These are phyloP conservation scores for Coecobrya sp. DNA, from an alignment of 2,888 invertebrate species.

Conservation along the genomic window DNA sequence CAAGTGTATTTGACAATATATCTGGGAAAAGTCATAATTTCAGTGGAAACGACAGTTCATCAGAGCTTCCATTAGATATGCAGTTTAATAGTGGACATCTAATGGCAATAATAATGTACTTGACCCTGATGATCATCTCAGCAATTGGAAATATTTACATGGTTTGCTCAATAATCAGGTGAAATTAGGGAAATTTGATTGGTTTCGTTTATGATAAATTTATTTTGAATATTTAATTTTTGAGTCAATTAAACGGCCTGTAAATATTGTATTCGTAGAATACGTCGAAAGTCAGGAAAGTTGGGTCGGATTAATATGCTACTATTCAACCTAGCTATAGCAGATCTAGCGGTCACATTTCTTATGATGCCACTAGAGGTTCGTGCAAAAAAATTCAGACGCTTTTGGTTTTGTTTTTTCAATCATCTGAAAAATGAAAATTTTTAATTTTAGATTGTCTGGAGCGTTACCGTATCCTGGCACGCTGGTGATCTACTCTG, in stretches of 20 bases:
- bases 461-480: slow-evolving; percentile 96
- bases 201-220: too few relatives aligned
- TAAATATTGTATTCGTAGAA: too few relatives aligned
- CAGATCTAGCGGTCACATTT: slow-evolving; percentile 95
- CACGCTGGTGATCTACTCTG: slow-evolving; percentile 94
- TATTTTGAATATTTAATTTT: too few relatives aligned
- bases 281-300: slow-evolving; percentile 87
- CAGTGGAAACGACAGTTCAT: too few relatives aligned
- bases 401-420: too few relatives aligned
- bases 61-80: slow-evolving; percentile 91
- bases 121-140: slow-evolving; percentile 94
- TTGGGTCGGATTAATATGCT: slow-evolving; percentile 94
- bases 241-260: not conserved
- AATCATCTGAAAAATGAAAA: not conserved
- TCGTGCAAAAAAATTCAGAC: too few relatives aligned
- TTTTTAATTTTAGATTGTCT: slow-evolving; percentile 90
- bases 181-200: not conserved
- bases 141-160: slow-evolving; percentile 93
- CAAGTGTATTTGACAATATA: too few relatives aligned
- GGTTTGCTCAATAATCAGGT: slow-evolving; percentile 87
- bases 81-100: slow-evolving; percentile 94
- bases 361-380: slow-evolving; percentile 91
- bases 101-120: slow-evolving; percentile 94
- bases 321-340: slow-evolving; percentile 95
- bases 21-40: too few relatives aligned